These are phyloP conservation scores for Sinodicranocentrus sp. DNA, from an alignment of 2,888 invertebrate genomes.

Conservation along the genomic window DNA sequence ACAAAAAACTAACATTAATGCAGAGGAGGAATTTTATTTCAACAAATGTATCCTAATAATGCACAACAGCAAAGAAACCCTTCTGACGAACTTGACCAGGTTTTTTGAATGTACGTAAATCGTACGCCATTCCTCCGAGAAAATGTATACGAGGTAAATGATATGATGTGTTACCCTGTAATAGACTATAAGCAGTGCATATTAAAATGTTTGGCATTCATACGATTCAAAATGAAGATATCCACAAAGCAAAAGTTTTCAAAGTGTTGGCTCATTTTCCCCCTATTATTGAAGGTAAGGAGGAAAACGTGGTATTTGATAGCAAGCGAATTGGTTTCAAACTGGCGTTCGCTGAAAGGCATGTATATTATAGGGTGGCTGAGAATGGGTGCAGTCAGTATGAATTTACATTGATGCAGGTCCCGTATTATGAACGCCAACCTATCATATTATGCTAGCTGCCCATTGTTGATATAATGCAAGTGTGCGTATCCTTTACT, in stretches of 20 bases:
- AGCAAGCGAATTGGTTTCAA: background rate
- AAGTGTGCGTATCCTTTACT: background rate
- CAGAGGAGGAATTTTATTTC: too few relatives aligned
- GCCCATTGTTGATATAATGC: conserved; percentile 29
- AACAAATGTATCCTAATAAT: too few relatives aligned
- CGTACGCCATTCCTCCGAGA: background rate
- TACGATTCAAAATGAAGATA: conserved; percentile 9
- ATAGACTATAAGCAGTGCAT: too few relatives aligned
- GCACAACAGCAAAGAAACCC: too few relatives aligned
- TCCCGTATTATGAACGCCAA: conserved; percentile 58
- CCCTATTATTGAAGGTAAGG: background rate
- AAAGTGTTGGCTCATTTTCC: conserved; percentile 1
- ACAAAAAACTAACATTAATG: too few relatives aligned
- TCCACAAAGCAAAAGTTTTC: conserved; percentile 16
- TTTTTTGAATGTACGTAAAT: conserved; percentile 19
- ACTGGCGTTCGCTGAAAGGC: conserved; percentile 3
- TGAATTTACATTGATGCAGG: conserved; percentile 61
- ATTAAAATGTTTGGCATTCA: too few relatives aligned
- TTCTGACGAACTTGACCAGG: conserved; percentile 38
- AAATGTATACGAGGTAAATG: too few relatives aligned
- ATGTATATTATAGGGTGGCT: background rate
- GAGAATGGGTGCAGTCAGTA: conserved; percentile 63
- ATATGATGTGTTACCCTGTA: too few relatives aligned
- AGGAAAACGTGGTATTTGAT: background rate
- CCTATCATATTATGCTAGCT: conserved; percentile 43